A percentile compares a stretch with the other conserved stretches of the same genome.
These are phyloP conservation scores for Gallinago jamesoni DNA, from an alignment of 2,113 vertebrate species.

Conservation along the genomic window DNA sequence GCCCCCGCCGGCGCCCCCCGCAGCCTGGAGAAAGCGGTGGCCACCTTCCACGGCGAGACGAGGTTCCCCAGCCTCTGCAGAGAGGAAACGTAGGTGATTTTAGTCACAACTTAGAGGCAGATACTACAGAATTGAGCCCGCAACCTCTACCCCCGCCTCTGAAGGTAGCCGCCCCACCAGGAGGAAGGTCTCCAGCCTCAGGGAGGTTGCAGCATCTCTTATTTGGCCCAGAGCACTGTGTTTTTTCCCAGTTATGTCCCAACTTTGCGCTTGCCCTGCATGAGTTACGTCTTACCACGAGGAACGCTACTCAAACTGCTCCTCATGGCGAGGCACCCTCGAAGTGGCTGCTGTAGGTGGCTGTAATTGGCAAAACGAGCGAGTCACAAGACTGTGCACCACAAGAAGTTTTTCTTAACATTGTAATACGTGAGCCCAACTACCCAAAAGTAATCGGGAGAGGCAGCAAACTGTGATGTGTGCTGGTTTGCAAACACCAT, in stretches of 20 bases:
- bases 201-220: not conserved
- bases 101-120: not conserved
- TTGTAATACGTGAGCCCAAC: slow-evolving; percentile 64
- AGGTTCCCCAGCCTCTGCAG: not conserved
- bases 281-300: not conserved
- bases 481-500: slow-evolving; percentile 67
- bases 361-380: slow-evolving; percentile 69
- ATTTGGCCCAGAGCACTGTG: not conserved
- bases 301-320: not conserved
- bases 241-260: not conserved
- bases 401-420: slow-evolving; percentile 73
- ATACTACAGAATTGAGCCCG: not conserved
- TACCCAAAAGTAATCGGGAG: slow-evolving; percentile 77
- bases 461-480: slow-evolving; percentile 74
- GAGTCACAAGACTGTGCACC: slow-evolving; percentile 61
- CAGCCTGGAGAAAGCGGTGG: not conserved
- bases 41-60: fast-evolving
- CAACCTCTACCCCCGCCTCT: not conserved
- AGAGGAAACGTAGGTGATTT: not conserved
- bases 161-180: not conserved
- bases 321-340: not conserved
- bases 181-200: not conserved
- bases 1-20: fast-evolving
- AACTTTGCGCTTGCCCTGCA: not conserved
- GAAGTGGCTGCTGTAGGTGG: slow-evolving; percentile 41